These are phyloP conservation scores for Zoanthus solanderi DNA, from an alignment of 92 coral and sea anemone species.

Conservation along the genomic window DNA sequence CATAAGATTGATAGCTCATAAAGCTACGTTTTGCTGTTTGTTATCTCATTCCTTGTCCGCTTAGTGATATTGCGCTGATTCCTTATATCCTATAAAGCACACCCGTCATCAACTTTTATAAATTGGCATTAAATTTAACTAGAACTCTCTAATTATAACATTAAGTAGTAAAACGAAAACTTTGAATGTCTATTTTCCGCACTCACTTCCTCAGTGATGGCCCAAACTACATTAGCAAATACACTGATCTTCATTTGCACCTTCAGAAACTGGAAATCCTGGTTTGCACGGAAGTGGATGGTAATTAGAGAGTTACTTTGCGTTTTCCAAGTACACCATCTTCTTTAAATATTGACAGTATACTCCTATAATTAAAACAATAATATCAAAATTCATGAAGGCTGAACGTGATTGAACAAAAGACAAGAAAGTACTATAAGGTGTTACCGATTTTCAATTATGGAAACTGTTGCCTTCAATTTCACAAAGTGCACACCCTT, in stretches of 20 bases:
- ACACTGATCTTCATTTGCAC: neutral
- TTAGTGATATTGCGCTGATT: too few species aligned
- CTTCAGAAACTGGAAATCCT: conserved; percentile 1
- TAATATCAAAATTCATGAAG: neutral
- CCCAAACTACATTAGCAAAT: too few species aligned
- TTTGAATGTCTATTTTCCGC: too few species aligned
- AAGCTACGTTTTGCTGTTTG: too few species aligned
- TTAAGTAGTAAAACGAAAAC: too few species aligned
- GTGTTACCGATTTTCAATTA: neutral
- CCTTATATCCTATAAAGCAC: too few species aligned
- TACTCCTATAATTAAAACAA: conserved; percentile 2
- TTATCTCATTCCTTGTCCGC: too few species aligned
- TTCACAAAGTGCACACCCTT: conserved; percentile 44
- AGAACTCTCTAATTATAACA: too few species aligned
- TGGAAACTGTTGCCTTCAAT: conserved; percentile 26
- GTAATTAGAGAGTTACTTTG: conserved; percentile 3
- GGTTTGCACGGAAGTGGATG: conserved; percentile 28
- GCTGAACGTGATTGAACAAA: neutral
- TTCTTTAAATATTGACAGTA: conserved; percentile 48
- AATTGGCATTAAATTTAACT: too few species aligned
- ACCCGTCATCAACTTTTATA: too few species aligned
- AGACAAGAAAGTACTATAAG: neutral
- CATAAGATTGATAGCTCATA: too few species aligned
- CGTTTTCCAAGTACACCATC: conserved; percentile 37
- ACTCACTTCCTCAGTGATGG: too few species aligned